Percentiles rank a stretch among this genome's conserved stretches.
phyloP scores from a whole-genome alignment of 2,797 vertebrate genomes.

The Linurgus olivaceus region DNA sequence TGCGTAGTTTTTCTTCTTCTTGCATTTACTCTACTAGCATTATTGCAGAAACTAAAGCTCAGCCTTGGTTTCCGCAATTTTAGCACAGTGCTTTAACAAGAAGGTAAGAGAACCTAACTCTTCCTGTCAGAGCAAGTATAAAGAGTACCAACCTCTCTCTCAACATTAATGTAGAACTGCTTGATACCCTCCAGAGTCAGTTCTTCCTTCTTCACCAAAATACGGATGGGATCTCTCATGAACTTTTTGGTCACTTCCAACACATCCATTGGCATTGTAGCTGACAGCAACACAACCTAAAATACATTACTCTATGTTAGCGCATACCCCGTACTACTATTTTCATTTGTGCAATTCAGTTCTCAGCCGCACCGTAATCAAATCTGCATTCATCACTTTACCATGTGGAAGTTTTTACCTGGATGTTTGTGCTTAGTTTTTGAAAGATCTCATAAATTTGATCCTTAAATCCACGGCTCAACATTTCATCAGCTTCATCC shows the following conservation, averaged over 20 bases:
- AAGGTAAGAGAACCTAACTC: slow-evolving; percentile 54
- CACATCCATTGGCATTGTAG: slow-evolving; percentile 97
- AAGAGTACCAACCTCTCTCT: slow-evolving; percentile 85
- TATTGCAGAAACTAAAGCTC: slow-evolving; percentile 79
- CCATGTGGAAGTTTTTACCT: slow-evolving; percentile 69
- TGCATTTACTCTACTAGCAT: slow-evolving; percentile 86
- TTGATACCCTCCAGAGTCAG: slow-evolving; percentile 99
- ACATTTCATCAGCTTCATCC: slow-evolving; percentile 99
- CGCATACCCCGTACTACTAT: background rate
- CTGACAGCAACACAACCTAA: slow-evolving; percentile 95
- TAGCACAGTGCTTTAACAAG: slow-evolving; percentile 91
- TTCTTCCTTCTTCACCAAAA: slow-evolving; percentile 98
- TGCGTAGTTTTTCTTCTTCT: slow-evolving; percentile 83
- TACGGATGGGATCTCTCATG: slow-evolving; percentile 97
- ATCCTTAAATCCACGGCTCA: slow-evolving; percentile 99
- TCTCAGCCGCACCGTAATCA: slow-evolving; percentile 71
- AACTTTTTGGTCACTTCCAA: slow-evolving; percentile 99
- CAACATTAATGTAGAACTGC: slow-evolving; percentile 99
- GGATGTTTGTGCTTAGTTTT: slow-evolving; percentile 96
- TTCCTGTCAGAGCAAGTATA: background rate
- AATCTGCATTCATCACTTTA: slow-evolving; percentile 41
- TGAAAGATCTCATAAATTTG: slow-evolving; percentile 99
- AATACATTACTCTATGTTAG: accelerated
- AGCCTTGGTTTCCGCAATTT: slow-evolving; percentile 80
- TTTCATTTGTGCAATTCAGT: slow-evolving; percentile 75